Conservation (phyloP, 2,797 vertebrate species). For the Acestrorhynchus altus region DNA sequence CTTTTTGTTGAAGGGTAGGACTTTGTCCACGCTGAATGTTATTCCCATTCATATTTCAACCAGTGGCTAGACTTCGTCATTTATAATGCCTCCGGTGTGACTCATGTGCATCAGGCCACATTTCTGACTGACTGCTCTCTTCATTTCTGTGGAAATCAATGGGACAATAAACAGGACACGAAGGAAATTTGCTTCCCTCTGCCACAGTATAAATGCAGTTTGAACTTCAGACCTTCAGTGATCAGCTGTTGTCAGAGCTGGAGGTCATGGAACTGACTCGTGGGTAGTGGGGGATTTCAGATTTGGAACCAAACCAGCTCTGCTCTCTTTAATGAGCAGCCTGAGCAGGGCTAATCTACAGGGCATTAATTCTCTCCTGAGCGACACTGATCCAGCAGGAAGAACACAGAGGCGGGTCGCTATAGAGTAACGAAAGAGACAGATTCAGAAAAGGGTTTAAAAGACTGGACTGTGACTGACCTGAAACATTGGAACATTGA, state of each 20-base stretch:
- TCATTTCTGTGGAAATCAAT: background rate
- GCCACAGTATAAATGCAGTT: background rate
- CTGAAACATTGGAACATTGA: no score
- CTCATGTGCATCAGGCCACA: no score
- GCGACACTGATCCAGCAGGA: slow-evolving; percentile 61
- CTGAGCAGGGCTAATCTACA: slow-evolving; percentile 69
- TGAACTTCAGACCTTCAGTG: no score
- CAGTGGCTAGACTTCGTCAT: no score
- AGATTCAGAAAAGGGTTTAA: background rate
- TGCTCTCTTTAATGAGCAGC: slow-evolving; percentile 56
- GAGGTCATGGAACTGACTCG: background rate
- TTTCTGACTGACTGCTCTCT: no score
- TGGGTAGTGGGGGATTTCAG: background rate
- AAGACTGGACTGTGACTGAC: background rate
- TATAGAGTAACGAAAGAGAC: background rate
- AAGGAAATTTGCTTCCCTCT: no score
- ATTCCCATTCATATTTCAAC: no score
- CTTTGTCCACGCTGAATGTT: no score
- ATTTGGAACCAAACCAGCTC: background rate
- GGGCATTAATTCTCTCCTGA: slow-evolving; percentile 68
- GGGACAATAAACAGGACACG: background rate
- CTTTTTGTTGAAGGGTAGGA: no score
- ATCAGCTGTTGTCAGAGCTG: background rate
- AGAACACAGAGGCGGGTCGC: slow-evolving; percentile 27
- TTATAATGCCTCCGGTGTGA: no score